Conservation (phyloP, 2,797 vertebrate genomes). For the Peromyscus aztecus region DNA sequence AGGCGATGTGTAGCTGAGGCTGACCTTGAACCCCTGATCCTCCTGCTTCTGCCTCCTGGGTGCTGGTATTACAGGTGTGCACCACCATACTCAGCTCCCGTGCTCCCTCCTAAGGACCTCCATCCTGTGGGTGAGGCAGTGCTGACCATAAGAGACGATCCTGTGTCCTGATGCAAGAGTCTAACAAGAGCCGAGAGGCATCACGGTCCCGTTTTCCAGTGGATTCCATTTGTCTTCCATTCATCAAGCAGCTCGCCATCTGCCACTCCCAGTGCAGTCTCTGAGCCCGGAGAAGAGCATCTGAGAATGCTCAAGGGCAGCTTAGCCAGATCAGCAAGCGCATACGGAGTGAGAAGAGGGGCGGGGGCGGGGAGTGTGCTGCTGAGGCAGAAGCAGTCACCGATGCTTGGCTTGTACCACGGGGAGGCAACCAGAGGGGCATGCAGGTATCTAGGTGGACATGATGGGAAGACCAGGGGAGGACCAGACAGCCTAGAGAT, state of each 20-base stretch:
- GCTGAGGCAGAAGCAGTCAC: neutral
- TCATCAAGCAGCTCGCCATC: fast-evolving
- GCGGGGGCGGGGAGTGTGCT: neutral
- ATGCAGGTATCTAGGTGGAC: too few relatives aligned
- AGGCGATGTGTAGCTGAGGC: neutral
- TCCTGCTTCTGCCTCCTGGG: neutral
- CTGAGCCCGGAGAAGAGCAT: neutral
- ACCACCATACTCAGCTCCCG: neutral
- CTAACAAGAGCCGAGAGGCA: neutral
- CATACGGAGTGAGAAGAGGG: neutral
- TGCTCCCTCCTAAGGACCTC: neutral
- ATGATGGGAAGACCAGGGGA: neutral
- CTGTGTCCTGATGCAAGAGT: neutral
- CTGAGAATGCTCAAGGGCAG: fast-evolving
- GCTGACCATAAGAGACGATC: neutral
- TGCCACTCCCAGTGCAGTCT: neutral
- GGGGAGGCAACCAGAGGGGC: too few relatives aligned
- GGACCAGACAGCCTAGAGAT: neutral
- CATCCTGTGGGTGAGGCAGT: too few relatives aligned
- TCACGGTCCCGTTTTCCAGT: fast-evolving
- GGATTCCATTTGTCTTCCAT: neutral
- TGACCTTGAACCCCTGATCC: neutral
- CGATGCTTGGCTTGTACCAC: neutral
- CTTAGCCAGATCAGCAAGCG: fast-evolving
- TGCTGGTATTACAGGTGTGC: too few relatives aligned